phyloP scores from a whole-genome alignment of 1,140 invertebrate genomes.

The Drosophila azteca region DNA sequence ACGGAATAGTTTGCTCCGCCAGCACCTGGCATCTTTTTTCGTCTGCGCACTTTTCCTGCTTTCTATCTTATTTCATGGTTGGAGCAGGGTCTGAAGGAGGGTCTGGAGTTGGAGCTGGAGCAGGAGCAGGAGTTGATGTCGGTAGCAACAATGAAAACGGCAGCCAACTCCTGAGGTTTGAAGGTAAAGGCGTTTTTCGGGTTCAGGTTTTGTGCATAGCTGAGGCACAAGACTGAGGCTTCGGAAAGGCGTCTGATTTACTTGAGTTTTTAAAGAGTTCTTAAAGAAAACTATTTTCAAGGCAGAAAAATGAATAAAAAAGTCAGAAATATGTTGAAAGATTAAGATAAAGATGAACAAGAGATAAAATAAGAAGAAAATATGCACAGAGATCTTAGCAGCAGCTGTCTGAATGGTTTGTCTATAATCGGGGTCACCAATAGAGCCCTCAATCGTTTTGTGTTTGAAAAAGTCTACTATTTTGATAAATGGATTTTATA shows the following conservation, averaged over 20 bases:
- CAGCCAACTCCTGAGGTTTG: constrained; percentile 37
- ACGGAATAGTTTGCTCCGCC: constrained; percentile 11
- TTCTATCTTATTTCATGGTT: constrained; percentile 49
- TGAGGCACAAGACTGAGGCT: constrained; percentile 28
- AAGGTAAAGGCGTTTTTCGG: constrained; percentile 37
- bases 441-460: no score
- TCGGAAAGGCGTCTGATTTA: constrained; percentile 28
- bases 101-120: not conserved
- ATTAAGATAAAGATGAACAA: no score
- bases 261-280: constrained; percentile 31
- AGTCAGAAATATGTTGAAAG: no score
- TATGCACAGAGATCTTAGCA: no score
- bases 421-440: no score
- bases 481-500: no score
- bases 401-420: no score
- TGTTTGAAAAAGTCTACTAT: no score
- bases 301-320: constrained; percentile 10
- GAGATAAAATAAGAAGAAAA: no score
- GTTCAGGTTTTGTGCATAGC: constrained; percentile 43
- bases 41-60: constrained; percentile 14
- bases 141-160: constrained; percentile 46
- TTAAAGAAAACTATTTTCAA: constrained; percentile 22
- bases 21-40: constrained; percentile 47
- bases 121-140: no score
- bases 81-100: constrained; percentile 1